A percentile compares a stretch with the other conserved stretches of the same genome.
Conservation (phyloP, 2,113 vertebrate genomes). For the Girardinichthys multiradiatus region DNA sequence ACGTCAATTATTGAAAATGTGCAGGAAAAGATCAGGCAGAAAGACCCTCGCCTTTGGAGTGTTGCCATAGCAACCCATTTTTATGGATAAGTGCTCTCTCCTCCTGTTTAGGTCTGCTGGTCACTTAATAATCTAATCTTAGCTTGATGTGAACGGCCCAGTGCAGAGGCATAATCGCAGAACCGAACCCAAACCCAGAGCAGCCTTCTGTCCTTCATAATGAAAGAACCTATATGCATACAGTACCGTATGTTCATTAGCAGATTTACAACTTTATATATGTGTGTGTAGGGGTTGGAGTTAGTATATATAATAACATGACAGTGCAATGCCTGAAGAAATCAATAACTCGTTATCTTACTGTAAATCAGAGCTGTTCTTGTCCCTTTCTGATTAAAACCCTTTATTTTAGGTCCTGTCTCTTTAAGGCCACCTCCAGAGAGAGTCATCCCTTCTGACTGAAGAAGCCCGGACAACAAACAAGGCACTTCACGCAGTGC, state of each 20-base stretch:
- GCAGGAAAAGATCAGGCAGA: conserved; percentile 53
- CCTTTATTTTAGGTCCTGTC: neutral
- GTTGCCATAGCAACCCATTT: conserved; percentile 83
- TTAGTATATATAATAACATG: neutral
- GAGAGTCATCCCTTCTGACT: neutral
- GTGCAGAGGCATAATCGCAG: conserved; percentile 9
- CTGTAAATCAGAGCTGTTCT: neutral
- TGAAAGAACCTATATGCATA: neutral
- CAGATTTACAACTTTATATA: neutral
- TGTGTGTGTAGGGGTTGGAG: neutral
- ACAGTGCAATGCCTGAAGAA: neutral
- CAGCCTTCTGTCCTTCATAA: conserved; percentile 3
- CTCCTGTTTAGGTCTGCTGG: conserved; percentile 60
- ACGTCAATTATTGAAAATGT: conserved; percentile 51
- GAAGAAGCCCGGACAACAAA: neutral
- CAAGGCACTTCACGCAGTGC: neutral
- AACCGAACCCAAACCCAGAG: neutral
- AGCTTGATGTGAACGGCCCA: conserved; percentile 27
- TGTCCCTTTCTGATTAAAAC: neutral
- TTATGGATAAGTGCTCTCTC: conserved; percentile 66
- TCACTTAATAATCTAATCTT: conserved; percentile 66
- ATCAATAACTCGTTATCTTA: neutral
- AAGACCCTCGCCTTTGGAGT: conserved; percentile 60
- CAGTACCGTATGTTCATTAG: neutral
- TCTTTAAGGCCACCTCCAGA: neutral